Percentiles rank a stretch among this genome's conserved stretches.
These are phyloP conservation scores for Drosophila histrio DNA, from an alignment of 2,888 invertebrate genomes.

Conservation along the genomic window DNA sequence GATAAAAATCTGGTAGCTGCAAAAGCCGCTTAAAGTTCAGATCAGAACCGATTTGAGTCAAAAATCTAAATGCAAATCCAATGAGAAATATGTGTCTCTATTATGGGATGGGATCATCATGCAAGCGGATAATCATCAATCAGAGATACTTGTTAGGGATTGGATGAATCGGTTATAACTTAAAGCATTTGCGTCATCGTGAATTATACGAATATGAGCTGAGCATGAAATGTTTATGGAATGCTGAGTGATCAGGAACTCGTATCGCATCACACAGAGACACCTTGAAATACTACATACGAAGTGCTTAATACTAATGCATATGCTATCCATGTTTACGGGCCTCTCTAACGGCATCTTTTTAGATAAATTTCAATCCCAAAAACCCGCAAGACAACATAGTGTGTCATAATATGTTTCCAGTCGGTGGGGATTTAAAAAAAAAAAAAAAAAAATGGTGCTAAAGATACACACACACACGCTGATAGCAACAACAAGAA, in stretches of 20 bases:
- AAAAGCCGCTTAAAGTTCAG: slow-evolving; percentile 11
- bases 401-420: slow-evolving; percentile 41
- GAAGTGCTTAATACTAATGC: slow-evolving; percentile 34
- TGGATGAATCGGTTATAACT: slow-evolving; percentile 1
- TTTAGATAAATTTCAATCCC: slow-evolving; percentile 24
- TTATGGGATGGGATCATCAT: slow-evolving; percentile 15
- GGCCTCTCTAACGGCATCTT: slow-evolving; percentile 40
- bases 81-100: slow-evolving; percentile 13
- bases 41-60: slow-evolving; percentile 16
- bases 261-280: neutral
- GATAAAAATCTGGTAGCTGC: slow-evolving; percentile 1
- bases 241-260: slow-evolving; percentile 23
- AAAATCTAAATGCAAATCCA: slow-evolving; percentile 5
- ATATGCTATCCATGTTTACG: slow-evolving; percentile 21
- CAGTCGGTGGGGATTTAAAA: slow-evolving; percentile 10
- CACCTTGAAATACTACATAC: neutral
- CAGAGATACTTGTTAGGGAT: neutral
- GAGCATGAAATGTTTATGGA: slow-evolving; percentile 2
- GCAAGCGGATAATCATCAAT: slow-evolving; percentile 30
- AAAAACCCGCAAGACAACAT: slow-evolving; percentile 25
- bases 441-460: slow-evolving; percentile 12
- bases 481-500: neutral
- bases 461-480: slow-evolving; percentile 1
- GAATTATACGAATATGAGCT: slow-evolving; percentile 3
- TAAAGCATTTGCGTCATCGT: slow-evolving; percentile 29